These are phyloP conservation scores for Leptothorax acervorum DNA, from an alignment of 2,888 invertebrate genomes.

Conservation along the genomic window DNA sequence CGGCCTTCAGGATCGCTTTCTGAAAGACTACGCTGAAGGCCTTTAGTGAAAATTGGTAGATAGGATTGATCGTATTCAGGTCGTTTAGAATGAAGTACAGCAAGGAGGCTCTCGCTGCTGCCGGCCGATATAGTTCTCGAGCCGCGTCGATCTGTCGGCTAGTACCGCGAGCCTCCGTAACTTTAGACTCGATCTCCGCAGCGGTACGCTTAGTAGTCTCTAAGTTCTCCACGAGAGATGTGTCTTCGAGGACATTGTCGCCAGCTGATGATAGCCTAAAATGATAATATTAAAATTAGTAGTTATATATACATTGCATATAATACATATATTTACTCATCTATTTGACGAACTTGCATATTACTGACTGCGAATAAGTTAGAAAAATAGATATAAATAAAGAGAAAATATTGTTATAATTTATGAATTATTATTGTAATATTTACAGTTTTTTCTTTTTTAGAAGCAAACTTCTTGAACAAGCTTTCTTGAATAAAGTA, in stretches of 20 bases:
- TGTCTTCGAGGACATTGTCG: conserved; percentile 97
- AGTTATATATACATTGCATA: not conserved
- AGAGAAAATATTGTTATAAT: not conserved
- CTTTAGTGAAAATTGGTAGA: conserved; percentile 98
- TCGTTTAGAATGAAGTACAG: conserved; percentile 98
- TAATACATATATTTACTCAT: not conserved
- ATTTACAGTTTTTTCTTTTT: not conserved
- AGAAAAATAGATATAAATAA: not conserved
- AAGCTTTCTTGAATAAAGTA: not conserved
- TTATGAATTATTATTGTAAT: not conserved
- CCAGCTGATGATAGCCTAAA: conserved; percentile 94
- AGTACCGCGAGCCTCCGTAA: conserved; percentile 96
- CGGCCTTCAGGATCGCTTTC: conserved; percentile 96
- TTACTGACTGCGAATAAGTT: not conserved
- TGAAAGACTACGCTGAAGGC: conserved; percentile 99
- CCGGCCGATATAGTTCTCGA: conserved; percentile 94
- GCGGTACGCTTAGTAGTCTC: conserved; percentile 98
- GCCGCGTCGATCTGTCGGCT: conserved; percentile 97
- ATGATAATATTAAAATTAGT: conserved; percentile 1
- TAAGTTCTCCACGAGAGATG: conserved; percentile 97
- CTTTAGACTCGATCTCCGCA: conserved; percentile 97
- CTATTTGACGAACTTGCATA: not conserved
- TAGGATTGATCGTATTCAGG: conserved; percentile 97
- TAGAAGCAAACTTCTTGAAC: not conserved
- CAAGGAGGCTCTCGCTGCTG: conserved; percentile 96